Evolutionary conservation across 1,140 invertebrate species (phyloP), one percentile per base, ranked within the genome.

Genomic region (Cyclargus thomasi): DNA sequence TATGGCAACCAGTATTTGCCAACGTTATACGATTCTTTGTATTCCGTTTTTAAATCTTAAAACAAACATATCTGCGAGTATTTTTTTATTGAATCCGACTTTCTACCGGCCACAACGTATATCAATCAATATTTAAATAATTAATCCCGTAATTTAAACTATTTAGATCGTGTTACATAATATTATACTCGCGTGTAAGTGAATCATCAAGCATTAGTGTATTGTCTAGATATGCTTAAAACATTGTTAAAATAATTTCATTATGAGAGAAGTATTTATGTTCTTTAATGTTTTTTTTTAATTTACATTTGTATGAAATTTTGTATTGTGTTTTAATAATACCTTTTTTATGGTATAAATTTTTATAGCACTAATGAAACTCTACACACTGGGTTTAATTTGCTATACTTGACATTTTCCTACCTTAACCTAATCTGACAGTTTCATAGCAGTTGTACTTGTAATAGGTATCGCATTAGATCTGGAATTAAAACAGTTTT

Each of bases 401-500:
- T 47, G 11, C 14, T 0, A 35, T 5, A 35, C 3, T 35, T 35
- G 29, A 35, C 29, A 8, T 35, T 35, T 35, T 35, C 3, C 29
- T 35, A 35, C 3, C 8, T n/a, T n/a, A n/a, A n/a, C n/a, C n/a
- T n/a, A n/a, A n/a, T n/a, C 29, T 29, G 8, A 47, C 39, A 47
- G 39, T 47, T 14, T 47, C 39, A 47, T 47, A 47, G 39, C 4
- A 47, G 39, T 47, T 39, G 1, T 39, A 39, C 36, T 39, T 47
- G 39, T 39, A 39, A 39, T 14, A 39, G 11, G 10, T 6, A 11
- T 39, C 11, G 2, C 7, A 39, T 39, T 57, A 29, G 57, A 62
- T 20, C 29, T 59, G 57, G 57, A 62, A 36, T 65, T 18, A 57
- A 55, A 57, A 59, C 63, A 71, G 71, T 70, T 69, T 68, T 39